These are phyloP conservation scores for Cheilosia urbana DNA, from an alignment of 2,888 invertebrate species.

Conservation along the genomic window DNA sequence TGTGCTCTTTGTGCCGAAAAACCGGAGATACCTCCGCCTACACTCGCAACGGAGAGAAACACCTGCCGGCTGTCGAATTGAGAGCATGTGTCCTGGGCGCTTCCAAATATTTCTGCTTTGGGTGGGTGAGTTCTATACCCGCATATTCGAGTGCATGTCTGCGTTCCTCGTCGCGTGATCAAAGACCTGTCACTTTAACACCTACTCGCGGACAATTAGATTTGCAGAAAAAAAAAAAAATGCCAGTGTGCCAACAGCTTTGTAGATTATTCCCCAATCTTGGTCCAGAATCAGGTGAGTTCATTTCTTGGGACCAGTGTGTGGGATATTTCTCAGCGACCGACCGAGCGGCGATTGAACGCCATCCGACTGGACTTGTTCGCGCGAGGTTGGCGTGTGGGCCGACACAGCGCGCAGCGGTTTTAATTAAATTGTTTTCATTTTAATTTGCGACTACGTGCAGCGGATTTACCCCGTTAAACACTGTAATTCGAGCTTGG, in stretches of 20 bases:
- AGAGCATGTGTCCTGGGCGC: constrained; percentile 58
- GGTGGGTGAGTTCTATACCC: constrained; percentile 54
- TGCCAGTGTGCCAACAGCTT: constrained; percentile 27
- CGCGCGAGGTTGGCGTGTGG: constrained; percentile 39
- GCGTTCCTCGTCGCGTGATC: constrained; percentile 64
- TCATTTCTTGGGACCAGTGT: constrained; percentile 57
- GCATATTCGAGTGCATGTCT: constrained; percentile 11
- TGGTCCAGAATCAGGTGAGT: constrained; percentile 66
- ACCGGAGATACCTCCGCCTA: constrained; percentile 70
- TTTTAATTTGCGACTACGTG: constrained; percentile 70
- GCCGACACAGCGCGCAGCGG: constrained; percentile 35
- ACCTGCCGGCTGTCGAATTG: constrained; percentile 56
- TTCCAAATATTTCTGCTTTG: background rate
- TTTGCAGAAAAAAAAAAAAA: constrained; percentile 2
- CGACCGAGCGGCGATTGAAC: constrained; percentile 10
- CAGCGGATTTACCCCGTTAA: constrained; percentile 66
- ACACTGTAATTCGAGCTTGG: constrained; percentile 66
- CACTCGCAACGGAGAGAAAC: constrained; percentile 35
- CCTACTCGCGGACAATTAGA: constrained; percentile 74
- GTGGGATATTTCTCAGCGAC: constrained; percentile 41
- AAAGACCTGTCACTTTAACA: constrained; percentile 74
- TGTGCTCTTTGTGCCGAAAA: constrained; percentile 63
- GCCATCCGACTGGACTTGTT: constrained; percentile 48
- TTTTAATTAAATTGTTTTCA: constrained; percentile 75
- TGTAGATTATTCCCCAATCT: constrained; percentile 54